These are phyloP conservation scores for Chionis minor DNA, from an alignment of 2,113 vertebrate genomes.

Conservation along the genomic window DNA sequence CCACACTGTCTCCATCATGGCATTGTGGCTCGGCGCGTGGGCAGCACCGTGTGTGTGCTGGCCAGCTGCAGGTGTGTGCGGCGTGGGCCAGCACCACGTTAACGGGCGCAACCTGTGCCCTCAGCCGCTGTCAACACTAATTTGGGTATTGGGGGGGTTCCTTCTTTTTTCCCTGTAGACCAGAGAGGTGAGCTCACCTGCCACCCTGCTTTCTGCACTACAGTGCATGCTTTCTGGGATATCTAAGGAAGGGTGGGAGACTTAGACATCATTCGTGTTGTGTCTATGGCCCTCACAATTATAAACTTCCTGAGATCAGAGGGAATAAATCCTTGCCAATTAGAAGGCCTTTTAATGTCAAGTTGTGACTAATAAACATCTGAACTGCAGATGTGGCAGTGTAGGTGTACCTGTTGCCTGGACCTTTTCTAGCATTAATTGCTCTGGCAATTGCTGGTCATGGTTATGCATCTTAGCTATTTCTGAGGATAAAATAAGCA, in stretches of 20 bases:
- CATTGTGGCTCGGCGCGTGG: neutral
- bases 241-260: neutral
- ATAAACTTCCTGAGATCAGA: slow-evolving; percentile 43
- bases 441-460: neutral
- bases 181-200: neutral
- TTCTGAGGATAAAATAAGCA: neutral
- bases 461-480: neutral
- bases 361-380: slow-evolving; percentile 44
- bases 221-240: neutral
- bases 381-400: slow-evolving; percentile 49
- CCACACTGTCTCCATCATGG: accelerated
- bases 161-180: neutral
- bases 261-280: neutral
- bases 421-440: neutral
- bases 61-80: accelerated
- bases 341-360: slow-evolving; percentile 32
- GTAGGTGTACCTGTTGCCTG: slow-evolving; percentile 20
- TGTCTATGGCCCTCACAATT: neutral
- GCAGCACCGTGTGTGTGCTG: neutral
- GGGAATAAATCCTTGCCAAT: slow-evolving; percentile 7
- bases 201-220: neutral
- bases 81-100: neutral
- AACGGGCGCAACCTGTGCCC: neutral
- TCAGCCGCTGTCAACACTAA: accelerated
- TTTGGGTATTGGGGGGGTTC: neutral